These are phyloP conservation scores for Idaea aversata DNA, from an alignment of 2,888 invertebrate species.

Conservation along the genomic window DNA sequence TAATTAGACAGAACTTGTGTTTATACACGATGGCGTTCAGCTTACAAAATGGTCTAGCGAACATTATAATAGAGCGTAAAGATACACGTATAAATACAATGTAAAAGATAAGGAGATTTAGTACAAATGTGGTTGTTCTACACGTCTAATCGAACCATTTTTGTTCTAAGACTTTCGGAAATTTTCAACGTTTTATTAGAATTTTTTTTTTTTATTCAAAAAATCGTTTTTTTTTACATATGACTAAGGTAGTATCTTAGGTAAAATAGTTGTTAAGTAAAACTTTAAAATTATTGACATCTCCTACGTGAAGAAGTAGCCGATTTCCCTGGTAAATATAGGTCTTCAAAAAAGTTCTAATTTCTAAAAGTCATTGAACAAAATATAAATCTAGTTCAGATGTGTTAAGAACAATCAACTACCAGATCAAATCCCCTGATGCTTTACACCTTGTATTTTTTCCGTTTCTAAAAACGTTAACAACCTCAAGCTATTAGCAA, in stretches of 20 bases:
- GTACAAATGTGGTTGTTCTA: constrained; percentile 28
- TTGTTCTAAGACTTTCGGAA: neutral
- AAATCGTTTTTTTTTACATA: neutral
- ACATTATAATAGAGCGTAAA: constrained; percentile 69
- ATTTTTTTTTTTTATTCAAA: neutral
- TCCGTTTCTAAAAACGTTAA: constrained; percentile 78
- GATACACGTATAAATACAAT: constrained; percentile 33
- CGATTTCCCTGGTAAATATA: neutral
- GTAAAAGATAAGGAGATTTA: neutral
- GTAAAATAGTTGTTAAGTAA: neutral
- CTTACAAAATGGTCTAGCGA: constrained; percentile 78
- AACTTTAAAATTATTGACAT: neutral
- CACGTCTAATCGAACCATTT: neutral
- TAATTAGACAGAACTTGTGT: constrained; percentile 76
- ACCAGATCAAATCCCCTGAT: constrained; percentile 36
- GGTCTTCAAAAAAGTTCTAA: neutral
- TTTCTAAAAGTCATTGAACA: neutral
- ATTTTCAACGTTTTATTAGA: neutral
- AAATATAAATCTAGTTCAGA: neutral
- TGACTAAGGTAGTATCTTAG: neutral
- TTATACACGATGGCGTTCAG: constrained; percentile 75
- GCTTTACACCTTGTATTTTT: constrained; percentile 47
- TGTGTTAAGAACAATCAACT: constrained; percentile 19
- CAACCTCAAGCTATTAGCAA: constrained; percentile 81
- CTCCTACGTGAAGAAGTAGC: neutral